Percentiles rank a stretch among this genome's conserved stretches.
These are phyloP conservation scores for Microvelia longipes DNA, from an alignment of 1,140 invertebrate species.

Conservation along the genomic window DNA sequence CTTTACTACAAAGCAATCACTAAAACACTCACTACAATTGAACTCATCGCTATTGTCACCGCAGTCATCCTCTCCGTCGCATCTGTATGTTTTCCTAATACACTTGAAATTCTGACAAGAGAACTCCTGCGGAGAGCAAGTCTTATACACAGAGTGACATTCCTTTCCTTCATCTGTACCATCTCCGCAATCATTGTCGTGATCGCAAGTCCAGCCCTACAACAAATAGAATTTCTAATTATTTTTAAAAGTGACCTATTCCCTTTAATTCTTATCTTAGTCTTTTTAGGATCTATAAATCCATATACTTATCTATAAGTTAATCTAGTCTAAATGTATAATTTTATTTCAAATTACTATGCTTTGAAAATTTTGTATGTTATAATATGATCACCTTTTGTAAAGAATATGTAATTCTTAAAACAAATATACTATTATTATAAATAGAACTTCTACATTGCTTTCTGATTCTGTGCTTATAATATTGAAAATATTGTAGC, in stretches of 20 bases:
- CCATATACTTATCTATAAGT: background rate
- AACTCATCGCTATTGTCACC: conserved; percentile 78
- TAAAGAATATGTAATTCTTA: too few species aligned
- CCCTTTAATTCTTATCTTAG: too few species aligned
- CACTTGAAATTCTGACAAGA: conserved; percentile 90
- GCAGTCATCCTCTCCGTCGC: conserved; percentile 83
- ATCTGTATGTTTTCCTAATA: conserved; percentile 68
- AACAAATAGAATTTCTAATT: conserved; percentile 6
- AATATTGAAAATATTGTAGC: too few species aligned
- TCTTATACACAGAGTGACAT: conserved; percentile 67
- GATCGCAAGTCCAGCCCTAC: conserved; percentile 62
- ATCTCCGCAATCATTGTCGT: conserved; percentile 86
- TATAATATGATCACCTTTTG: too few species aligned
- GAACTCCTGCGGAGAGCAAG: conserved; percentile 64
- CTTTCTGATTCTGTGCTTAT: background rate
- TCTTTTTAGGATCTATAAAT: background rate
- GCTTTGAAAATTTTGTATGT: too few species aligned
- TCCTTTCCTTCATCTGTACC: conserved; percentile 83
- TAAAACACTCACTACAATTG: conserved; percentile 50
- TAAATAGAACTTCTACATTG: background rate
- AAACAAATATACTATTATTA: background rate
- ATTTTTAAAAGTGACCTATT: too few species aligned
- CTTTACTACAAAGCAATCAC: too few species aligned
- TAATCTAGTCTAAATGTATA: too few species aligned
- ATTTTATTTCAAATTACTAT: too few species aligned